phyloP scores from a whole-genome alignment of 2,113 vertebrate species.

The Ailurus styani region DNA sequence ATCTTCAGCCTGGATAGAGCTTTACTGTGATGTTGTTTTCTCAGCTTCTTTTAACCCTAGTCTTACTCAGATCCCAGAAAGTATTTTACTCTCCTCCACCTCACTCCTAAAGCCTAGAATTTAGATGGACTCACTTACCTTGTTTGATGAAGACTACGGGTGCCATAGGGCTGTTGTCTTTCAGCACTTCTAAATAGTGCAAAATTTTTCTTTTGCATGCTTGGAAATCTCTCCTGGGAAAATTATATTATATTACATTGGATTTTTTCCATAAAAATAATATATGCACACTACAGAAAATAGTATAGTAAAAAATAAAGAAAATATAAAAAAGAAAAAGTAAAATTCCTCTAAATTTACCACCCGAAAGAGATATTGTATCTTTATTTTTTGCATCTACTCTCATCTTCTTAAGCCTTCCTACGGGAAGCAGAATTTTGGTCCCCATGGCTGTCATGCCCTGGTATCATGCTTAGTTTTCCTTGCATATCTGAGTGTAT shows the following conservation, averaged over 20 bases:
- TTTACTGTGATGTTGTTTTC: neutral
- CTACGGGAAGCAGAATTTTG: neutral
- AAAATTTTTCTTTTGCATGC: neutral
- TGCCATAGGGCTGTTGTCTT: neutral
- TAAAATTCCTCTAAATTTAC: neutral
- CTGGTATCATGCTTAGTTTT: neutral
- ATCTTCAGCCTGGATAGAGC: neutral
- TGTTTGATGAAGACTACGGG: neutral
- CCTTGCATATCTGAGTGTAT: neutral
- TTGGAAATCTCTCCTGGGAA: neutral
- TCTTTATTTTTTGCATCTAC: neutral
- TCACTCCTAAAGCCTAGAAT: neutral
- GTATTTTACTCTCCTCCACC: neutral
- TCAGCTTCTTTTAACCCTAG: neutral
- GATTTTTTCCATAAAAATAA: neutral
- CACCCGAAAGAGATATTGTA: neutral
- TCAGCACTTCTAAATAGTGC: neutral
- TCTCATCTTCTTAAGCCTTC: neutral
- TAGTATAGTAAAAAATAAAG: neutral
- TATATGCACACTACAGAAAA: neutral
- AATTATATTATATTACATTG: neutral
- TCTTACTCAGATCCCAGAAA: neutral
- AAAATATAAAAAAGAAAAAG: neutral
- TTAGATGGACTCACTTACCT: neutral
- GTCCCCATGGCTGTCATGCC: fast-evolving